Conservation (phyloP, 2,113 vertebrate genomes). For the Blennius ocellaris region DNA sequence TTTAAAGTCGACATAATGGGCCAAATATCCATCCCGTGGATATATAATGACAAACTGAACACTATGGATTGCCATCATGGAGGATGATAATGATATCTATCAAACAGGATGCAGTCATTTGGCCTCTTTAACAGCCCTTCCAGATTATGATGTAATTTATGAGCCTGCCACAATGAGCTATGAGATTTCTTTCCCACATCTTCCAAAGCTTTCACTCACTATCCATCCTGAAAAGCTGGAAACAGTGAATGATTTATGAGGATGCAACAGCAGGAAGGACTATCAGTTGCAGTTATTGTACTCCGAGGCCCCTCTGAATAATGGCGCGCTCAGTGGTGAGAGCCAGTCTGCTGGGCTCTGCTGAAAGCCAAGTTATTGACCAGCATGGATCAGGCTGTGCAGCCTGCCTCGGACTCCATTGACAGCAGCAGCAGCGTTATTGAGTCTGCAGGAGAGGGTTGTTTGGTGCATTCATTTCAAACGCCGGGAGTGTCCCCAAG, state of each 20-base stretch:
- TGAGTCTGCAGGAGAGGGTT: conserved; percentile 22
- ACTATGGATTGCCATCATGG: conserved; percentile 39
- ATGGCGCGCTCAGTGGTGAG: conserved; percentile 49
- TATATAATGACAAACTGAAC: conserved; percentile 28
- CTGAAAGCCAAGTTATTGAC: conserved; percentile 69
- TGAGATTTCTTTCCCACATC: conserved; percentile 20
- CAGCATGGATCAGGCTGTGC: conserved; percentile 49
- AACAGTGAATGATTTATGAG: conserved; percentile 74
- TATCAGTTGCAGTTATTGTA: conserved; percentile 70
- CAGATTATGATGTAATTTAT: conserved; percentile 24
- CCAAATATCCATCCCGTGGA: conserved; percentile 19
- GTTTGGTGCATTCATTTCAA: conserved; percentile 35
- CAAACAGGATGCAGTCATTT: conserved; percentile 7
- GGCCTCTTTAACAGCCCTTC: conserved; percentile 33
- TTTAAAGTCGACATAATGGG: conserved; percentile 11
- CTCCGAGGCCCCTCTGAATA: conserved; percentile 64
- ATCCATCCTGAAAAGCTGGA: conserved; percentile 46
- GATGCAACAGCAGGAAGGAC: conserved; percentile 61
- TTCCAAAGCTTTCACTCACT: conserved; percentile 34
- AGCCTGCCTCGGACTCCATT: conserved; percentile 25
- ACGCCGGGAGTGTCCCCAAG: conserved; percentile 18
- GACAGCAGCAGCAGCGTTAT: conserved; percentile 31
- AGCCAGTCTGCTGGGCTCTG: conserved; percentile 49
- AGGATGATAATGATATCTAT: conserved; percentile 19
- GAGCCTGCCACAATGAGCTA: conserved; percentile 26